These are phyloP conservation scores for Drosophila mayri DNA, from an alignment of 1,140 invertebrate species.

Conservation along the genomic window DNA sequence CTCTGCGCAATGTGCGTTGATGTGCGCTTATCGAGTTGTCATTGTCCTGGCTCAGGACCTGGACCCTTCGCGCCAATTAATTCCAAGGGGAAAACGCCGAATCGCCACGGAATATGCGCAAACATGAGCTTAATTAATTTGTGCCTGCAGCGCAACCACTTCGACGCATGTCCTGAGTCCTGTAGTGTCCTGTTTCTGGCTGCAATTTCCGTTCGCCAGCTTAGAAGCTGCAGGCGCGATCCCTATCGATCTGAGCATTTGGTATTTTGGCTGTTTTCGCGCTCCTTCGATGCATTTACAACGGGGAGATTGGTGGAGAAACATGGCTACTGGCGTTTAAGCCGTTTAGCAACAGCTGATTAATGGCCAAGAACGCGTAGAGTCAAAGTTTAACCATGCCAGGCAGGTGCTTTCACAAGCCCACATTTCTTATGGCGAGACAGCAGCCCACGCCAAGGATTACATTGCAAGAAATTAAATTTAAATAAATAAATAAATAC, in stretches of 20 bases:
- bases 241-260: conserved; percentile 56
- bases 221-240: conserved; percentile 65
- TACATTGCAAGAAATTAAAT: conserved; percentile 3
- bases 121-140: conserved; percentile 81
- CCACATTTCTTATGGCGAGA: neutral
- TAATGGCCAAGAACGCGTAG: conserved; percentile 46
- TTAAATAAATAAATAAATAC: too few species aligned
- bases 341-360: conserved; percentile 70
- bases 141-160: conserved; percentile 57
- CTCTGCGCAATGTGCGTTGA: conserved; percentile 70
- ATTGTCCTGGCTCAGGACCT: conserved; percentile 51
- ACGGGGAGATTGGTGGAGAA: conserved; percentile 5
- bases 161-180: conserved; percentile 2
- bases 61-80: conserved; percentile 69
- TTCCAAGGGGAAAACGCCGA: conserved; percentile 50
- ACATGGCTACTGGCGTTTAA: conserved; percentile 75
- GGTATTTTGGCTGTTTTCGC: conserved; percentile 59
- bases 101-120: conserved; percentile 58
- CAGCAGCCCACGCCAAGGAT: conserved; percentile 38
- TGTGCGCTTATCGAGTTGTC: conserved; percentile 81
- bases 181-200: conserved; percentile 37
- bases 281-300: conserved; percentile 46
- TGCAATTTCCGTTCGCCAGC: conserved; percentile 42
- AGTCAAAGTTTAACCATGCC: conserved; percentile 17
- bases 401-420: conserved; percentile 46